A percentile compares a stretch with the other conserved stretches of the same genome.
Evolutionary conservation across 2,797 vertebrate species (phyloP).

Genomic region (Anas flavirostris): DNA sequence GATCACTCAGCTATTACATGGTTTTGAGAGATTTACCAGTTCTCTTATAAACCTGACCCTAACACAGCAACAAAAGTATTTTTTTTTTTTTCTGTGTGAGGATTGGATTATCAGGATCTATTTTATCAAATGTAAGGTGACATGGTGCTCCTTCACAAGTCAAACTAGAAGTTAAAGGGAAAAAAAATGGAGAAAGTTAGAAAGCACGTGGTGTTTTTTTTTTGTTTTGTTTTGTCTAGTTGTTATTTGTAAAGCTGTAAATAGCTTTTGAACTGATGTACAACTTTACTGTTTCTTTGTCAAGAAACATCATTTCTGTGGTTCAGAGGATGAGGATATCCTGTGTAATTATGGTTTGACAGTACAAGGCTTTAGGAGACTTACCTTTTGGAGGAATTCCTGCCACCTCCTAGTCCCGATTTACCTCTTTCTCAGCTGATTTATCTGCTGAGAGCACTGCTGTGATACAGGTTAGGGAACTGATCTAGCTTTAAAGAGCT

Average conservation of each 20-base stretch:
- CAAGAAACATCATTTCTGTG: neutral
- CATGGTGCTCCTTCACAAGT: neutral
- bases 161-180: neutral
- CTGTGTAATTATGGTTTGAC: neutral
- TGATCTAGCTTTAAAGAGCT: neutral
- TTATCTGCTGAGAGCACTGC: neutral
- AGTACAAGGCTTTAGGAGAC: neutral
- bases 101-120: neutral
- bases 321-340: neutral
- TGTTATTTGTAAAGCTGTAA: neutral
- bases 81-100: no score
- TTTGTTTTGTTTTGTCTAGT: no score
- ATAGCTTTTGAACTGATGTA: neutral
- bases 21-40: neutral
- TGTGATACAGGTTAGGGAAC: neutral
- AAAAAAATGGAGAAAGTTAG: neutral
- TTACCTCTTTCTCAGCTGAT: neutral
- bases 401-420: neutral
- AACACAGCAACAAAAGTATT: neutral
- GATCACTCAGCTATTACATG: neutral
- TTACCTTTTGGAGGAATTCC: neutral
- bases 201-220: neutral
- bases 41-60: neutral
- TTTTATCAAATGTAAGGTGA: neutral
- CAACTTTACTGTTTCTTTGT: neutral